A percentile compares a stretch with the other conserved stretches of the same genome.
These are phyloP conservation scores for Nomada ferruginata DNA, from an alignment of 2,888 invertebrate genomes.

Conservation along the genomic window DNA sequence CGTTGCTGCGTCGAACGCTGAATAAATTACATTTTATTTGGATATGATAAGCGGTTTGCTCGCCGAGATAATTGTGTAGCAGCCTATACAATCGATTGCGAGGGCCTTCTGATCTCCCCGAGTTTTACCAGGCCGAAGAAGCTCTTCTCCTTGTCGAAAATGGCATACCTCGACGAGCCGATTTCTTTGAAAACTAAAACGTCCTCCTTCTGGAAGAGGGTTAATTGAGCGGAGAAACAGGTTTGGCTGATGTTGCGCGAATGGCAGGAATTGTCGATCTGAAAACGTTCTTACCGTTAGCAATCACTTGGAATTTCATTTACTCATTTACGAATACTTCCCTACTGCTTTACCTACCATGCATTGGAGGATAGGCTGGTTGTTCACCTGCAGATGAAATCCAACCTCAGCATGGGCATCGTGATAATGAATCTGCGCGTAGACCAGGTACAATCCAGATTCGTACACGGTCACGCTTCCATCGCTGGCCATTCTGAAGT, in stretches of 20 bases:
- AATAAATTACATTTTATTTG: constrained; percentile 28
- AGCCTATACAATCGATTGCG: not conserved
- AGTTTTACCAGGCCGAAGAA: constrained; percentile 93
- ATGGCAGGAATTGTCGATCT: constrained; percentile 73
- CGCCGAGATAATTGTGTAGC: not conserved
- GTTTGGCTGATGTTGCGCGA: constrained; percentile 75
- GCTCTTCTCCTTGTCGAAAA: constrained; percentile 91
- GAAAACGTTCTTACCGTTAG: constrained; percentile 25
- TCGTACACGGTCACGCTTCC: constrained; percentile 89
- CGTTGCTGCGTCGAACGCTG: not conserved
- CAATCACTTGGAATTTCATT: not conserved
- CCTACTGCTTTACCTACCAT: constrained; percentile 77
- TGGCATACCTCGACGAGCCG: constrained; percentile 88
- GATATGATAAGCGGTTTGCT: not conserved
- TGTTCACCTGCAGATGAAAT: constrained; percentile 88
- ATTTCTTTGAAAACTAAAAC: constrained; percentile 89
- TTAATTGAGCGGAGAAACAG: constrained; percentile 79
- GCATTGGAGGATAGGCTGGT: constrained; percentile 89
- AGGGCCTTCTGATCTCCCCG: constrained; percentile 84
- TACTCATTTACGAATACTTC: not conserved
- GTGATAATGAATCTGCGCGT: constrained; percentile 92
- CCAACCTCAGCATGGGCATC: constrained; percentile 92
- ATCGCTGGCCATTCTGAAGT: constrained; percentile 86
- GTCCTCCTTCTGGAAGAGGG: constrained; percentile 85
- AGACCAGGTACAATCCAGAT: constrained; percentile 90